Conservation (phyloP, 53 echinoderm and acorn worm species). For the Holothuria leucospilota region DNA sequence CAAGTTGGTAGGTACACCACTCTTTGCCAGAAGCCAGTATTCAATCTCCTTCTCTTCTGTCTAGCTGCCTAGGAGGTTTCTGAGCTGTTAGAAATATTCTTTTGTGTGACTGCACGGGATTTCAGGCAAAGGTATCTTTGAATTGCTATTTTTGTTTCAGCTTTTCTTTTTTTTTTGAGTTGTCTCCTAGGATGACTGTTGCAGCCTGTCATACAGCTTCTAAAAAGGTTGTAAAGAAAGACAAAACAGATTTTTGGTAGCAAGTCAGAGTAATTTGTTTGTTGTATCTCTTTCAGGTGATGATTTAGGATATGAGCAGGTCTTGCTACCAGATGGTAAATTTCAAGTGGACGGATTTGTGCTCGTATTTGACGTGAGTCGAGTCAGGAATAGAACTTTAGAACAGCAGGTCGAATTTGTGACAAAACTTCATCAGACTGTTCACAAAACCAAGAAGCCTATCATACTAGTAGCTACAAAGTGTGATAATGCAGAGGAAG, state of each 20-base stretch:
- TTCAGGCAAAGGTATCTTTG: no score
- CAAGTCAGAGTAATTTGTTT: conserved; percentile 49
- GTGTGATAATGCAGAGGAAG: conserved; percentile 78
- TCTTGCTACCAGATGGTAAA: conserved; percentile 85
- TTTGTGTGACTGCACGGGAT: no score
- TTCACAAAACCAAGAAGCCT: conserved; percentile 80
- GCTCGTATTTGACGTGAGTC: conserved; percentile 78
- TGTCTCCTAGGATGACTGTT: no score
- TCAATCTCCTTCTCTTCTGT: no score
- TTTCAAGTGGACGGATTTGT: conserved; percentile 88
- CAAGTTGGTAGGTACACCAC: no score
- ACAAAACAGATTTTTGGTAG: background rate
- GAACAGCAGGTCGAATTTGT: conserved; percentile 74
- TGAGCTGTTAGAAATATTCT: no score
- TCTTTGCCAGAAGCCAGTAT: no score
- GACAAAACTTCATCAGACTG: conserved; percentile 50
- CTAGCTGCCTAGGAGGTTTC: no score
- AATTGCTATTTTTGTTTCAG: no score
- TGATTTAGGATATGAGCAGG: conserved; percentile 75
- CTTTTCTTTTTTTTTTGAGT: no score
- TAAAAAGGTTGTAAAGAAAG: background rate
- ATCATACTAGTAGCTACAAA: conserved; percentile 83
- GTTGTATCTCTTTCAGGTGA: conserved; percentile 60
- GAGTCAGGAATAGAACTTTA: conserved; percentile 33
- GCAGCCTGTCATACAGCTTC: no score